Base-by-base conservation (phyloP, 2,113 vertebrate genomes). In the Asarcornis scutulata region DNA sequence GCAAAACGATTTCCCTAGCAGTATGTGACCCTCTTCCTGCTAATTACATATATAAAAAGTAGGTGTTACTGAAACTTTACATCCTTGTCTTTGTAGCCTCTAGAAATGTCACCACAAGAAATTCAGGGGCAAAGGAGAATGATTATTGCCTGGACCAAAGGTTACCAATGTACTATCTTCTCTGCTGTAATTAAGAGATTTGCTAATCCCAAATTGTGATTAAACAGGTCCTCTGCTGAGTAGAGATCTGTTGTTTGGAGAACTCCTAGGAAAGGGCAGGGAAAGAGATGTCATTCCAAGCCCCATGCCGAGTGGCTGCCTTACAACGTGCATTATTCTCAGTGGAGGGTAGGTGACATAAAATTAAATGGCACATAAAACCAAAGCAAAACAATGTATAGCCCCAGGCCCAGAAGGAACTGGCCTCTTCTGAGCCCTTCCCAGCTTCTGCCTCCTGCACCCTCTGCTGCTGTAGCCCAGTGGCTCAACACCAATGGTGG, bases 21-120 rank as follows among this genome's bases (percentile, higher is more conserved):
- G 15, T 64, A 40, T 31, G n/a, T 63, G 11, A 40, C 63, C 52
- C 5, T 27, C 38, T 42, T 89, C 63, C 60, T 74, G 36, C 68
- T 88, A 27, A 55, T 89, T 86, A 69, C 9, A 29, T 27, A 17
- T 50, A 22, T n/a, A 36, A 67, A 13, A 80, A 94, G 80, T 62
- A 59, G 38, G 23, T 90, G 58, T 76, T 84, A 87, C 15, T 89
- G 72, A 86, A 76, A 80, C 21, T 72, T 81, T 17, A 71, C 40
- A n/a, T 91, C 46, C 79, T 82, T 89, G 60, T 74, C 52, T 67
- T 82, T 79, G 48, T 85, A 64, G 71, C 87, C 66, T 95, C 58
- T 82, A 78, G 71, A 93, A 93, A 87, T 76, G 71, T 78, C 62
- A 75, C 69, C 38, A 12, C 0, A 38, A 63, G 38, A 38, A 64